Conservation (phyloP, 2,113 vertebrate species). For the Romanogobio albipinnatus region DNA sequence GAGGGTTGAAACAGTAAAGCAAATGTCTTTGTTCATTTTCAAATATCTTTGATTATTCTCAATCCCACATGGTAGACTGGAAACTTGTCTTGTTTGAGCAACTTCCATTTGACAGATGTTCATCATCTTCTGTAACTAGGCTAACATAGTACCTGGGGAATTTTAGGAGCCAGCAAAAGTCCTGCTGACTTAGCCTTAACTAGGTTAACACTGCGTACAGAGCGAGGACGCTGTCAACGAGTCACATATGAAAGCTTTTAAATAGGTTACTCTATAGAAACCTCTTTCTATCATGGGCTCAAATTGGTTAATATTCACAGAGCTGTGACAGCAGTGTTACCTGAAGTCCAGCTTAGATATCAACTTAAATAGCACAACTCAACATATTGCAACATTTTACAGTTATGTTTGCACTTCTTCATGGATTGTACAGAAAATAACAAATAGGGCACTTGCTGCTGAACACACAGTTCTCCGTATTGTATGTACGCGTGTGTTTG, state of each 20-base stretch:
- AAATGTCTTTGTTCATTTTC: too few relatives aligned
- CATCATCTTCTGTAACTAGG: slow-evolving; percentile 54
- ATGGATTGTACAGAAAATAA: not conserved
- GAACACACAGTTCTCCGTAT: not conserved
- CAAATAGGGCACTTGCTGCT: slow-evolving; percentile 3
- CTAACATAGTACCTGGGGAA: slow-evolving; percentile 50
- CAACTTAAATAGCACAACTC: not conserved
- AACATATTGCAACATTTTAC: not conserved
- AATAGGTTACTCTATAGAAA: slow-evolving; percentile 47
- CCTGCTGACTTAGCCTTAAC: slow-evolving; percentile 46
- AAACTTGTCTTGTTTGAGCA: not conserved
- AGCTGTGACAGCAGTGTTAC: not conserved
- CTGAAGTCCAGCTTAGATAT: not conserved
- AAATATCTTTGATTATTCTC: too few relatives aligned
- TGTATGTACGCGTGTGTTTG: slow-evolving; percentile 10
- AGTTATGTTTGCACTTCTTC: not conserved
- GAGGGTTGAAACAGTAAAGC: too few relatives aligned
- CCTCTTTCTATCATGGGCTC: not conserved
- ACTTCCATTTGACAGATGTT: slow-evolving; percentile 37
- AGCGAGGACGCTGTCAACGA: slow-evolving; percentile 33
- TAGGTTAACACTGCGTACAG: slow-evolving; percentile 52
- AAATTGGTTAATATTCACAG: slow-evolving; percentile 21
- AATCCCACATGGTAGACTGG: not conserved
- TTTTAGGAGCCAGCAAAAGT: slow-evolving; percentile 37
- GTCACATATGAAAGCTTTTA: slow-evolving; percentile 42